Conservation (phyloP, 2,113 vertebrate species). For the Nothocercus nigrocapillus region DNA sequence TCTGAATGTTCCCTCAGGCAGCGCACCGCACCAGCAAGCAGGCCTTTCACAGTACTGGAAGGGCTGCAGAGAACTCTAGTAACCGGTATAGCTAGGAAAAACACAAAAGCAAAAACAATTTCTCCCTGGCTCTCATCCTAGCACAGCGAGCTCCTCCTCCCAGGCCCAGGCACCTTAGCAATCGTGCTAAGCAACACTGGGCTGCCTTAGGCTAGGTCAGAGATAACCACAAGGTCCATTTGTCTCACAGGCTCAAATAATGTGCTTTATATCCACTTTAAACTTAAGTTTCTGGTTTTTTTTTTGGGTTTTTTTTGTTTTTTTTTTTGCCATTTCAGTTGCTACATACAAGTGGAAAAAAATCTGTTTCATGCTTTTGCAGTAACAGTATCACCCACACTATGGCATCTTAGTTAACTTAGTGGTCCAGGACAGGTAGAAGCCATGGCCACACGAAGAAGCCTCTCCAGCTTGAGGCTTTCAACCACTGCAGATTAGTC, state of each 20-base stretch:
- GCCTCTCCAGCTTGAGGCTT: neutral
- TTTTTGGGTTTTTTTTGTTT: neutral
- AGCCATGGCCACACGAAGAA: neutral
- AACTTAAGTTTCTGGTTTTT: neutral
- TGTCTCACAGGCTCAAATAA: neutral
- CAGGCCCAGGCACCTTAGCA: neutral
- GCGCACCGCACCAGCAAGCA: neutral
- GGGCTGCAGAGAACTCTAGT: neutral
- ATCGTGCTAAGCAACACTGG: neutral
- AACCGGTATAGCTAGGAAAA: neutral
- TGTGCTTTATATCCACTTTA: neutral
- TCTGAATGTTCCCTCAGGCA: neutral
- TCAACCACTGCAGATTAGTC: neutral
- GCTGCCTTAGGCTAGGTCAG: neutral
- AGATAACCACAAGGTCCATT: neutral
- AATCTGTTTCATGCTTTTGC: neutral
- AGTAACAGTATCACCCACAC: neutral
- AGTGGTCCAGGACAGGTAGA: neutral
- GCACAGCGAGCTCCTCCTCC: neutral
- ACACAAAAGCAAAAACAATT: neutral
- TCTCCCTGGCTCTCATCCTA: neutral
- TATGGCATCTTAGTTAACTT: fast-evolving
- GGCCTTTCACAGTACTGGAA: neutral
- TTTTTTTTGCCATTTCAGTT: neutral
- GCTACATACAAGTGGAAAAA: neutral